Evolutionary conservation across 2,797 vertebrate genomes (phyloP).

Genomic region (Nothura maculosa): DNA sequence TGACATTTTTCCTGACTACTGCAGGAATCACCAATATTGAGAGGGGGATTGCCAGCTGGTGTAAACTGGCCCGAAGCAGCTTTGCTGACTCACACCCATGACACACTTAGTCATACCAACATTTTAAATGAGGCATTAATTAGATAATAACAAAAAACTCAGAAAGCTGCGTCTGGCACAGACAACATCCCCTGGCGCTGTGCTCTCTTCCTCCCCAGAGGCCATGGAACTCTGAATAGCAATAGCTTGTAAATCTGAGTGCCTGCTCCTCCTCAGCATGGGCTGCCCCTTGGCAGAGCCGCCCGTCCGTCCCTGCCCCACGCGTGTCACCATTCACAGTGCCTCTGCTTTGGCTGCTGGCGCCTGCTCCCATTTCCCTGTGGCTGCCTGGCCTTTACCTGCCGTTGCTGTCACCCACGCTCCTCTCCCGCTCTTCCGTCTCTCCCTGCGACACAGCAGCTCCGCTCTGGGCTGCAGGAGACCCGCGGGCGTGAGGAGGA

Average conservation of each 20-base stretch:
- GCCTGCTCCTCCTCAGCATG: neutral
- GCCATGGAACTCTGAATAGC: neutral
- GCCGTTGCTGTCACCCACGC: neutral
- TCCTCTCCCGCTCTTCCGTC: neutral
- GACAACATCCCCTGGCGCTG: neutral
- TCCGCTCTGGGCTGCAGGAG: fast-evolving
- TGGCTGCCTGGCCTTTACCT: neutral
- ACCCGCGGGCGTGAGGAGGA: neutral
- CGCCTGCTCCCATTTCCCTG: neutral
- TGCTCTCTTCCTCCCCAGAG: neutral
- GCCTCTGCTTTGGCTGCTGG: neutral
- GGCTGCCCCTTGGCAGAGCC: neutral
- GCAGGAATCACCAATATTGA: neutral
- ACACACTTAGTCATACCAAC: neutral
- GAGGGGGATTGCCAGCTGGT: neutral
- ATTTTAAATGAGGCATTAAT: constrained; percentile 30
- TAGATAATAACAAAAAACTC: constrained; percentile 33
- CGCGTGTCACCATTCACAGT: neutral
- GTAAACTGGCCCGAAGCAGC: neutral
- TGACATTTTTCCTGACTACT: constrained; percentile 6
- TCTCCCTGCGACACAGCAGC: fast-evolving
- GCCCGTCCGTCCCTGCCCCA: neutral
- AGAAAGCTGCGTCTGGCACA: neutral
- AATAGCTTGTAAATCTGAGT: neutral
- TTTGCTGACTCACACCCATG: constrained; percentile 6